Evolutionary conservation across 2,888 invertebrate species (phyloP).

Genomic region (Orthosia cruda): DNA sequence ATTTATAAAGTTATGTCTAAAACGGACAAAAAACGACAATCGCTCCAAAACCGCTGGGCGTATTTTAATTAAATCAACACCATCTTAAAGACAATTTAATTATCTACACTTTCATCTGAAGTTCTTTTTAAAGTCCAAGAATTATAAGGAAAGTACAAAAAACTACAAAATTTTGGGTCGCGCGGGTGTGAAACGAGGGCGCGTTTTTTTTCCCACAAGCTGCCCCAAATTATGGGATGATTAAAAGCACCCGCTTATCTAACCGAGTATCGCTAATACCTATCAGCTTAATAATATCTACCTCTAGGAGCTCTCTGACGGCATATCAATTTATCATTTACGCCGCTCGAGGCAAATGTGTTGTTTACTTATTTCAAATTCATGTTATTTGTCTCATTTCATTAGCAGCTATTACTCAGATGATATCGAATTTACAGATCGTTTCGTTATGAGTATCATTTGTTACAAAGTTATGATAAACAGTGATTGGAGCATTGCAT

Average conservation of each 20-base stretch:
- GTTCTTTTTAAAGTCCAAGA: too few relatives aligned
- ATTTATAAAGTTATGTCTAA: too few relatives aligned
- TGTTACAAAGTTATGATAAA: slow-evolving; percentile 32
- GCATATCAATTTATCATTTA: slow-evolving; percentile 67
- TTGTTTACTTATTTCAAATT: slow-evolving; percentile 62
- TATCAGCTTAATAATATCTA: slow-evolving; percentile 45
- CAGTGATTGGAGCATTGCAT: not conserved
- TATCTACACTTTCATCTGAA: too few relatives aligned
- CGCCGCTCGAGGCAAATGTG: slow-evolving; percentile 58
- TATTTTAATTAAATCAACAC: too few relatives aligned
- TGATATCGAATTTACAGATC: slow-evolving; percentile 60
- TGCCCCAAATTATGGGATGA: too few relatives aligned
- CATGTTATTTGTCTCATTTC: slow-evolving; percentile 67
- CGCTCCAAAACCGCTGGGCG: too few relatives aligned
- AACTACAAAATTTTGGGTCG: too few relatives aligned
- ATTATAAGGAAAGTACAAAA: too few relatives aligned
- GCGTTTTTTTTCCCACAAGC: too few relatives aligned
- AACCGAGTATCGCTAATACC: slow-evolving; percentile 4
- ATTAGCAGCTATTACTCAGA: slow-evolving; percentile 62
- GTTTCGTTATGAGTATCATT: slow-evolving; percentile 48
- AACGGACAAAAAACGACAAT: too few relatives aligned
- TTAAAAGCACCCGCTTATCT: slow-evolving; percentile 27
- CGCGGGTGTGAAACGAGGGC: too few relatives aligned
- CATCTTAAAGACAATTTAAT: too few relatives aligned
- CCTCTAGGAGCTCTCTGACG: slow-evolving; percentile 34